Conservation (phyloP, 2,888 invertebrate genomes). For the Ceraclea dissimilis region DNA sequence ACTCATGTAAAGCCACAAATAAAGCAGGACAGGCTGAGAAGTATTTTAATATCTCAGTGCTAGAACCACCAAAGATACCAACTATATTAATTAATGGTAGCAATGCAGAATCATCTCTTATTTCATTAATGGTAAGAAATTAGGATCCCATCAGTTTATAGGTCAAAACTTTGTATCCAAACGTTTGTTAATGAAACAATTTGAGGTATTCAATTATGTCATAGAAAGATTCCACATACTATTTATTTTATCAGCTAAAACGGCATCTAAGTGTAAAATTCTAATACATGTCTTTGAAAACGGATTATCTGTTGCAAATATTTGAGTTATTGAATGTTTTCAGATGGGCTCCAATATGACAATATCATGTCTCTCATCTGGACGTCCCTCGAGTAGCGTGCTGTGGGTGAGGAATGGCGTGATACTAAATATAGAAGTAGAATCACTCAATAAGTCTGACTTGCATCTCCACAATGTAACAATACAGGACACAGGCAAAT, state of each 20-base stretch:
- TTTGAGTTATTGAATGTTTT: no score
- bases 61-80: slow-evolving; percentile 30
- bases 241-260: no score
- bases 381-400: slow-evolving; percentile 50
- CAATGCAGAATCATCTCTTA: background rate
- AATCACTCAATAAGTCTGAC: slow-evolving; percentile 33
- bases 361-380: slow-evolving; percentile 48
- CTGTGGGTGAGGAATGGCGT: slow-evolving; percentile 51
- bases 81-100: slow-evolving; percentile 6
- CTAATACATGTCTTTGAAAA: no score
- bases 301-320: no score
- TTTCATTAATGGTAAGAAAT: slow-evolving; percentile 30
- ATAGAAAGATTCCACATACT: no score
- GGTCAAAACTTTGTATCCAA: no score
- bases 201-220: no score
- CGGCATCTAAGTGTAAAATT: no score
- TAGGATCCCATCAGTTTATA: no score
- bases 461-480: slow-evolving; percentile 33
- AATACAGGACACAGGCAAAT: slow-evolving; percentile 39
- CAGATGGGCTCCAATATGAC: slow-evolving; percentile 35
- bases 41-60: slow-evolving; percentile 44
- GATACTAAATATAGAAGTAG: slow-evolving; percentile 30
- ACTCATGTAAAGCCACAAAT: slow-evolving; percentile 54
- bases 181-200: no score
- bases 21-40: slow-evolving; percentile 48